Base-by-base conservation (phyloP, 30 jellyfish, hydroid and myxozoan species). In the Haliclystus octoradiatus region DNA sequence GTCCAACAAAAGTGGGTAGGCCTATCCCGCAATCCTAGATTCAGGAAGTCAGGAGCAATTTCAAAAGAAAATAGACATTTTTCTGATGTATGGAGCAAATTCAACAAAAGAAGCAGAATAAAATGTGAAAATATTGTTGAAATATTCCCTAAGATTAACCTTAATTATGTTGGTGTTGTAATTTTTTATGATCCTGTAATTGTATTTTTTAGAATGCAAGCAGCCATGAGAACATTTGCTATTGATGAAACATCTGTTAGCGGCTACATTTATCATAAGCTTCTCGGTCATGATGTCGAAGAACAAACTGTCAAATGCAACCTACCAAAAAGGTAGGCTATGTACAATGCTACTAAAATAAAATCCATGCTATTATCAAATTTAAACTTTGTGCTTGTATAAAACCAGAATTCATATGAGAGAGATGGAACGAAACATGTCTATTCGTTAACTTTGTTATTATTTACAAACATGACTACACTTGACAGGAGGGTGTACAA, bases 161-260 rank as follows among this genome's bases (percentile, higher is more conserved):
- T n/a, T 47, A 14, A 12, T 12, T 47, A 12, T 47, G 61, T n/a
- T 47, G n/a, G 15, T 47, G 14, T 14, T 12, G n/a, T 47, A 12
- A n/a, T 12, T 47, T 47, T 65, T 52, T 19, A 28, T 65, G 31
- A 14, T 12, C 52, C 33, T 52, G 9, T 50, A 40, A 52, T 1
- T 33, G 4, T 62, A 15, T 33, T 2, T 9, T 62, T 2, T 69
- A 82, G 99, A 40, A 92, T 92, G 99, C 96, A 82, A 63, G 92
- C 95, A 52, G 95, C 96, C 3, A 82, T 92, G 96, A 92, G 84
- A 52, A 83, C 96, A 2, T 92, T 92, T 79, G 99, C 96, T 3
- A 95, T 82, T 13, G 95, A 92, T 65, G 99, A 92, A 51, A 83
- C 96, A 3, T 83, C 96, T 27, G 95, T 92, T 35, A 83, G 96